Percentiles rank a stretch among this genome's conserved stretches.
Evolutionary conservation across 2,888 invertebrate genomes (phyloP).

Genomic region (Callyntrura sp.): DNA sequence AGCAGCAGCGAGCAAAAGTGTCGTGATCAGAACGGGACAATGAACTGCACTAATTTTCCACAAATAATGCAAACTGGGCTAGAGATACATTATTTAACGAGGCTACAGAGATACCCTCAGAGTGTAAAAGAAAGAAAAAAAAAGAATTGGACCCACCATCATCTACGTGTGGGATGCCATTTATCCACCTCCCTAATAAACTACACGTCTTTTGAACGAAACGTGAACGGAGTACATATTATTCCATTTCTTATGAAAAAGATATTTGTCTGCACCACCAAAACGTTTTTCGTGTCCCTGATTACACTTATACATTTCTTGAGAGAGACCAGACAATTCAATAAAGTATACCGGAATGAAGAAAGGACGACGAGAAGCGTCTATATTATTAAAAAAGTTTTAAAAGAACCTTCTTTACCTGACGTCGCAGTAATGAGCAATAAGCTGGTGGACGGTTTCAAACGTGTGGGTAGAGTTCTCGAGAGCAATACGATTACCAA

Average conservation of each 20-base stretch:
- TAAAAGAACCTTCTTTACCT: conserved; percentile 88
- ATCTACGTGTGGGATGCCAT: neutral
- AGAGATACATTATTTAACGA: conserved; percentile 10
- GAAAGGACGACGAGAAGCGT: neutral
- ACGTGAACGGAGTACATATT: neutral
- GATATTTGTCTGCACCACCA: neutral
- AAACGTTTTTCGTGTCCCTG: too few species aligned
- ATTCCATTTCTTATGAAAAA: conserved; percentile 8
- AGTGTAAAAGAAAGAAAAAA: neutral
- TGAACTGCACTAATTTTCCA: conserved; percentile 30
- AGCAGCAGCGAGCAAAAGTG: conserved; percentile 1
- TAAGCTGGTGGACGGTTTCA: conserved; percentile 95
- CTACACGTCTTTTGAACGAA: neutral
- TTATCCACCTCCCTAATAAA: neutral
- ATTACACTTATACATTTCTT: neutral
- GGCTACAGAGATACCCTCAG: neutral
- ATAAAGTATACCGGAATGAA: neutral
- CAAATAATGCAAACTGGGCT: conserved; percentile 13
- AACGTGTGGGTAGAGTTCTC: conserved; percentile 98
- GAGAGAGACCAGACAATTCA: neutral
- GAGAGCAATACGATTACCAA: conserved; percentile 91
- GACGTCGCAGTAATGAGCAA: conserved; percentile 97
- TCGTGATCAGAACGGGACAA: conserved; percentile 44
- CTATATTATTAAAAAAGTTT: neutral
- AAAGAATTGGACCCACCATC: neutral